phyloP scores from a whole-genome alignment of 1,140 invertebrate species.

The Drosophila mojavensis region DNA sequence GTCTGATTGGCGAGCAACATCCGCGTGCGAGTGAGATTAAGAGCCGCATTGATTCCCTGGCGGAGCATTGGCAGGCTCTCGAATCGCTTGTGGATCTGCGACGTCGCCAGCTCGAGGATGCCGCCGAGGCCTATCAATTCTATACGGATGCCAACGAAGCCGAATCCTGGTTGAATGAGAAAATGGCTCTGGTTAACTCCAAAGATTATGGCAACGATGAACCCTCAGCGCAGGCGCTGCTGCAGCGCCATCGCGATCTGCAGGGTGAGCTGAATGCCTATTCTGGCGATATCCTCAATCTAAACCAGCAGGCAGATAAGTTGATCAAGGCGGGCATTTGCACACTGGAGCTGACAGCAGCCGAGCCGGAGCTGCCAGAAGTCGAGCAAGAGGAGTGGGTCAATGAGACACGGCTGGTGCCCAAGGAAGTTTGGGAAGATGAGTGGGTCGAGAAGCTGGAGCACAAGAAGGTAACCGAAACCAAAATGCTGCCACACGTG shows the following conservation, averaged over 20 bases:
- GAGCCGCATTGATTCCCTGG: conserved; percentile 91
- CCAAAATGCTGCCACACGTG: conserved; percentile 93
- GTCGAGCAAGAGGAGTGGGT: conserved; percentile 91
- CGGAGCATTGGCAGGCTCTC: conserved; percentile 93
- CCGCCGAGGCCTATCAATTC: conserved; percentile 97
- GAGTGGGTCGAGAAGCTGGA: conserved; percentile 94
- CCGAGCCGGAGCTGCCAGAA: conserved; percentile 88
- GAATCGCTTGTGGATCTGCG: conserved; percentile 92
- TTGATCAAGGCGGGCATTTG: conserved; percentile 92
- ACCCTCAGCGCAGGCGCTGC: conserved; percentile 92
- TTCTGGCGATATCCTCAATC: conserved; percentile 92
- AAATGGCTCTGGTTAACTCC: conserved; percentile 93
- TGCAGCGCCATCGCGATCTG: conserved; percentile 94
- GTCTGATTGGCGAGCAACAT: conserved; percentile 91
- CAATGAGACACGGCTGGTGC: conserved; percentile 91
- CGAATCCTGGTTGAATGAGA: conserved; percentile 98
- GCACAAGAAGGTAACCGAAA: conserved; percentile 92
- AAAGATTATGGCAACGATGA: conserved; percentile 96
- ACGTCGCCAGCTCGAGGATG: conserved; percentile 95
- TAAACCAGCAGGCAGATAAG: conserved; percentile 93
- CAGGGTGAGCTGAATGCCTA: conserved; percentile 97
- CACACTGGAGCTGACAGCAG: conserved; percentile 88
- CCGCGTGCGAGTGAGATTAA: conserved; percentile 91
- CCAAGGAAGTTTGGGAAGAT: conserved; percentile 96
- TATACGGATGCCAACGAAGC: conserved; percentile 99